These are phyloP conservation scores for Oostethus manadensis DNA, from an alignment of 2,113 vertebrate genomes.

Conservation along the genomic window DNA sequence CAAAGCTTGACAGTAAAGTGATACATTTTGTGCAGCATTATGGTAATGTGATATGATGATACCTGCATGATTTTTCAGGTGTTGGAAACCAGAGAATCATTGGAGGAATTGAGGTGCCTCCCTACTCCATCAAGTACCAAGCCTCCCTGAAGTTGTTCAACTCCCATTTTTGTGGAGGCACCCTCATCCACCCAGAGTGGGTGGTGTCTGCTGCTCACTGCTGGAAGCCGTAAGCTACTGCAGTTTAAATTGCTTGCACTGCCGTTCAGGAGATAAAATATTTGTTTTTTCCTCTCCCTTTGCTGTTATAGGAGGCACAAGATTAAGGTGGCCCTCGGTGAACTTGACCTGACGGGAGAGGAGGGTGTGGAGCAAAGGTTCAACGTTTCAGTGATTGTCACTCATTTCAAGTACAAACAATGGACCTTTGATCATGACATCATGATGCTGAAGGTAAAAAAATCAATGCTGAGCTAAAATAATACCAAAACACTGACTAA, in stretches of 20 bases:
- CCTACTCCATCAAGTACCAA: conserved; percentile 65
- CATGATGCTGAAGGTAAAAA: conserved; percentile 71
- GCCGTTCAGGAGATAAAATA: background rate
- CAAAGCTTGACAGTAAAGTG: too few species aligned
- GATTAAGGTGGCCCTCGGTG: conserved; percentile 64
- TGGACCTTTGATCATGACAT: conserved; percentile 71
- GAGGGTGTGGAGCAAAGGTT: conserved; percentile 65
- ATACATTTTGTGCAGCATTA: too few species aligned
- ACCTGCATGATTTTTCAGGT: conserved; percentile 29
- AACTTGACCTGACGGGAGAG: conserved; percentile 38
- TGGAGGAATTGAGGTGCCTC: conserved; percentile 57
- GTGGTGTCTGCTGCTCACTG: conserved; percentile 77
- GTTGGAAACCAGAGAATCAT: conserved; percentile 57
- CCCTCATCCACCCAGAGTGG: conserved; percentile 68
- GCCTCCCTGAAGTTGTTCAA: conserved; percentile 58
- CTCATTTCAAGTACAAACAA: conserved; percentile 46
- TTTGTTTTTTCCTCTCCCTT: background rate
- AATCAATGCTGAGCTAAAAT: too few species aligned
- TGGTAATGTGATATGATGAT: too few species aligned
- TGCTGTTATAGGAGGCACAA: conserved; percentile 41
- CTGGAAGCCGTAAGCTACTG: conserved; percentile 74
- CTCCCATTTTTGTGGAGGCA: conserved; percentile 70
- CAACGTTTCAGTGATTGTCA: conserved; percentile 44
- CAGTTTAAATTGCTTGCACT: conserved; percentile 1
- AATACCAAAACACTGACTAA: conserved; percentile 2